Evolutionary conservation across 2,888 invertebrate genomes (phyloP).

Genomic region (Stenodema calcarata): DNA sequence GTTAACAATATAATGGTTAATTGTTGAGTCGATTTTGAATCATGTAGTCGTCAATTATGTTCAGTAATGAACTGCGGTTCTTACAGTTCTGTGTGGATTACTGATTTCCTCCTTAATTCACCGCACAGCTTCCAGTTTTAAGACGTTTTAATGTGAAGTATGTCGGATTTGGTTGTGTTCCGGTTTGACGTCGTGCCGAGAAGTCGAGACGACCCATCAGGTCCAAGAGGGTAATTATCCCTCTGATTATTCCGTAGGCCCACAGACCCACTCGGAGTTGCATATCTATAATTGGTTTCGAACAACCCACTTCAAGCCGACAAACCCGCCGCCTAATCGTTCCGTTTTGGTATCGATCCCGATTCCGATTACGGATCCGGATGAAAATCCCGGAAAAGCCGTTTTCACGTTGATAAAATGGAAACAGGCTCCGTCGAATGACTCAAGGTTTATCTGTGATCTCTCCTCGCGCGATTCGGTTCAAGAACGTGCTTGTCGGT

Average conservation of each 20-base stretch:
- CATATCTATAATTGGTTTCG: neutral
- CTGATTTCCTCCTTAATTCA: no score
- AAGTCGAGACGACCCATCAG: neutral
- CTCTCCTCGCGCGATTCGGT: neutral
- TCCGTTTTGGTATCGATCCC: neutral
- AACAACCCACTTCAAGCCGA: neutral
- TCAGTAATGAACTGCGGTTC: no score
- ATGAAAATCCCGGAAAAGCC: no score
- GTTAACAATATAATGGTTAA: no score
- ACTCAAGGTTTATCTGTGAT: no score
- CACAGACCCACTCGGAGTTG: neutral
- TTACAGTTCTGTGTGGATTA: no score
- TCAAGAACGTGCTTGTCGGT: neutral
- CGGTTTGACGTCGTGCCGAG: neutral
- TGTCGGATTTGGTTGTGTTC: neutral
- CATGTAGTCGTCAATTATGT: no score
- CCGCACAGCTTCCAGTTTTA: no score
- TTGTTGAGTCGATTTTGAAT: no score
- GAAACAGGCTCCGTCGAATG: no score
- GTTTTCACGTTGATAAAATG: no score
- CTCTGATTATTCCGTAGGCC: neutral
- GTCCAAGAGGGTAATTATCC: neutral
- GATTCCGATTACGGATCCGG: neutral
- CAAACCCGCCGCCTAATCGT: neutral
- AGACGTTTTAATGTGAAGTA: neutral